Evolutionary conservation across 2,888 invertebrate species (phyloP).

Genomic region (Tipula helvola): DNA sequence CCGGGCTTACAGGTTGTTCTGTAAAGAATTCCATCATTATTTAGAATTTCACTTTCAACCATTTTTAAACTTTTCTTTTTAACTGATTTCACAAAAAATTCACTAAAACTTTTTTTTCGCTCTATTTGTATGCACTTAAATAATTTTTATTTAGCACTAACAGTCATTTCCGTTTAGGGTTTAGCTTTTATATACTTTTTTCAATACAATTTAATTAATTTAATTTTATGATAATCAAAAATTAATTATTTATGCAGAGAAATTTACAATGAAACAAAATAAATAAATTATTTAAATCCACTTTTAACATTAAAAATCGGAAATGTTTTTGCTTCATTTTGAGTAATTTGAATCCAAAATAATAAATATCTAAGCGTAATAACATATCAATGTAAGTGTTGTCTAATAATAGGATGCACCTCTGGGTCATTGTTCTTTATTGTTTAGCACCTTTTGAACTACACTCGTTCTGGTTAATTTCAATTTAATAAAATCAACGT

Average conservation of each 20-base stretch:
- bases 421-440: no score
- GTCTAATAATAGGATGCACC: no score
- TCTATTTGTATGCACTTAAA: background rate
- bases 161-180: background rate
- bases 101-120: background rate
- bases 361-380: no score
- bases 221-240: background rate
- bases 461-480: no score
- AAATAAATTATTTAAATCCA: background rate
- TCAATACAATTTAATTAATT: background rate
- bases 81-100: background rate
- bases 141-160: background rate
- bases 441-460: no score
- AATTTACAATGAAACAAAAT: background rate
- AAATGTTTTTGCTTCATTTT: no score
- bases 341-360: no score
- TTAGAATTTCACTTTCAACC: background rate
- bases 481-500: no score
- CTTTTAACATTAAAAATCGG: no score
- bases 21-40: background rate
- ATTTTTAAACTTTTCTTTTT: background rate
- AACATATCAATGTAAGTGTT: no score
- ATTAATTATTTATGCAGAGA: background rate
- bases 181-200: background rate
- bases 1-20: slow-evolving; percentile 23